Conservation (phyloP, 2,113 vertebrate genomes). For the Alaudala cheleensis region DNA sequence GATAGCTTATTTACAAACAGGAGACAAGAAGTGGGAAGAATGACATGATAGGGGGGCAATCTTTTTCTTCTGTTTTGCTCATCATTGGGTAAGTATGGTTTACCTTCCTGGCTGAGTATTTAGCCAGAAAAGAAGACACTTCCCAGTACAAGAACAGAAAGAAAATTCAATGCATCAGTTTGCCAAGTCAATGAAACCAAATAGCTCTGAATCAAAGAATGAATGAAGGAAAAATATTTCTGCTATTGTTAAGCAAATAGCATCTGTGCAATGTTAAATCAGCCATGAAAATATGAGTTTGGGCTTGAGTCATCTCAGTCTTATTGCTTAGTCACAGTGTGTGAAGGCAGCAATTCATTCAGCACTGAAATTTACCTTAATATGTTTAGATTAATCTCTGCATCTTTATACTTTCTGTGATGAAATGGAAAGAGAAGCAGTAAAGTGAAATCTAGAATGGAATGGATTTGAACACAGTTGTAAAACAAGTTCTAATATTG, state of each 20-base stretch:
- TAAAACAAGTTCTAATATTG: not conserved
- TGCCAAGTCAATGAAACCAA: constrained; percentile 20
- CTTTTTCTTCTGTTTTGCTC: not conserved
- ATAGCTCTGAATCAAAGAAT: not conserved
- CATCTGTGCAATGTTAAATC: constrained; percentile 47
- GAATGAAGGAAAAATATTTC: constrained; percentile 8
- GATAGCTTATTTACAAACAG: not conserved
- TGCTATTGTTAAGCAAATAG: constrained; percentile 27
- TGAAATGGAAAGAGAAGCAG: not conserved
- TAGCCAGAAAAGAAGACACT: not conserved
- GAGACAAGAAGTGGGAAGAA: not conserved
- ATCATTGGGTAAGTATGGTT: not conserved
- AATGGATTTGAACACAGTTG: not conserved
- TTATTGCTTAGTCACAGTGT: not conserved
- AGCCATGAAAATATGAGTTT: constrained; percentile 22
- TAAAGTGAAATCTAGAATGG: not conserved
- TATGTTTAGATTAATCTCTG: not conserved
- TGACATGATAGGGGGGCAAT: not conserved
- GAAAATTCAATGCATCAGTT: not conserved
- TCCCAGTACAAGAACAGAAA: not conserved
- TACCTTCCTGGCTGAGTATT: not conserved
- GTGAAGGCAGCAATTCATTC: not conserved
- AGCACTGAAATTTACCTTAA: not conserved
- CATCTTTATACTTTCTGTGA: not conserved
- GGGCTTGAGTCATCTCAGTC: constrained; percentile 56